These are phyloP conservation scores for Holacanthella duospinosa DNA, from an alignment of 2,888 invertebrate genomes.

Conservation along the genomic window DNA sequence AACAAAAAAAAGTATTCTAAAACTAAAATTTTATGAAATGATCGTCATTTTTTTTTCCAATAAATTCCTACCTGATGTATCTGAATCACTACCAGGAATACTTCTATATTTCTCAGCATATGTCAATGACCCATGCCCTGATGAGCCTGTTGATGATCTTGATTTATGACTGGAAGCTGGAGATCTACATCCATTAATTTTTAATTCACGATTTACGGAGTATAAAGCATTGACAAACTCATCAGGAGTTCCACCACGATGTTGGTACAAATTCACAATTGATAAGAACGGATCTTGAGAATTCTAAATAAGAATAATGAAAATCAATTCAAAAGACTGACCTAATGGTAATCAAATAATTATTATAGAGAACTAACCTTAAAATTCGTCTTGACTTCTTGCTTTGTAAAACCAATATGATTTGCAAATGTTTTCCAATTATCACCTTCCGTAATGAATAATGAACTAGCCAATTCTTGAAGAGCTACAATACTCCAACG, in stretches of 20 bases:
- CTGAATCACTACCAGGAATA: constrained; percentile 17
- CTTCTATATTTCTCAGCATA: constrained; percentile 2
- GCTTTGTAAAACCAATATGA: constrained; percentile 39
- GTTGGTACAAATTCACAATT: constrained; percentile 37
- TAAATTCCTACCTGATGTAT: constrained; percentile 26
- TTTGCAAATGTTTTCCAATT: constrained; percentile 39
- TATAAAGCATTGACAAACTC: constrained; percentile 39
- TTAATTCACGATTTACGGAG: constrained; percentile 34
- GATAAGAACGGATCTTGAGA: constrained; percentile 37
- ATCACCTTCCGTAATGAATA: constrained; percentile 38
- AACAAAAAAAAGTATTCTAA: too few species aligned
- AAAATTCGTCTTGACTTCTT: constrained; percentile 38
- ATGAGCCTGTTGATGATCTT: constrained; percentile 18
- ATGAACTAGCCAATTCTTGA: constrained; percentile 37
- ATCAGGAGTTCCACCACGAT: constrained; percentile 39
- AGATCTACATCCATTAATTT: constrained; percentile 12
- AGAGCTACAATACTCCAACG: constrained; percentile 38
- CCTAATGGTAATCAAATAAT: neutral
- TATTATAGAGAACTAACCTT: constrained; percentile 19
- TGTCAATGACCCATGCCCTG: constrained; percentile 17
- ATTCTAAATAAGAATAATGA: constrained; percentile 18
- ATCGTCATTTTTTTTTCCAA: too few species aligned
- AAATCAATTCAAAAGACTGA: too few species aligned
- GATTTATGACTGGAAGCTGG: neutral
- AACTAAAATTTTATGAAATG: too few species aligned